Base-by-base conservation (phyloP, 2,888 invertebrate species). In the Tuta absoluta region DNA sequence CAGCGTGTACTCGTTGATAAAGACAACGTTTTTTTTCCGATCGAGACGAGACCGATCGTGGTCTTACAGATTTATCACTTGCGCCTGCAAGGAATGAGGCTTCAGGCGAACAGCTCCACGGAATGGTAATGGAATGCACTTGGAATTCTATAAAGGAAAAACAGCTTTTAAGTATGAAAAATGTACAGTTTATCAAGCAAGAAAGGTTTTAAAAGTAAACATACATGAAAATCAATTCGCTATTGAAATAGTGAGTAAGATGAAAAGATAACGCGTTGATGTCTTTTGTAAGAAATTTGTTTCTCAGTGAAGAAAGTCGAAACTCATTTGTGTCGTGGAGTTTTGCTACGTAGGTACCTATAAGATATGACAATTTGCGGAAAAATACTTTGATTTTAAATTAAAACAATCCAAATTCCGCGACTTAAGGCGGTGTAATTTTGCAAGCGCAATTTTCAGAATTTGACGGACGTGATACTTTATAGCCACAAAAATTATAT, bases 1-100 rank as follows among this genome's bases (percentile, higher is more conserved):
- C 58, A 37, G 63, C 70, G 64, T 53, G 62, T 72, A 75, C 23
- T 53, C 21, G 38, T 73, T 72, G 75, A 77, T 79, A 77, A 72
- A 72, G 64, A 75, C 68, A 71, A 67, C 59, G 67, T 59, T 62
- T 63, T 56, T 65, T 49, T 49, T 38, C 14, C 38, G 53, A 56
- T 56, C 28, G 56, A 24, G 56, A 17, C 24, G 24, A 56, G 33
- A 33, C 17, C 56, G 56, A 12, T 28, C 33, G 4, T 5, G 33
- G 33, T 33, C 33, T 33, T 24, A 1, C 0, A 23, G 56, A 56
- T 56, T 56, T 33, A 56, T 24, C 17, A 33, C 33, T 33, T n/a
- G 14, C 0, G 17, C 12, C 28, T 28, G 28, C 28, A 7, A 33
- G 12, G n/a, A 33, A 33, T 33, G 56, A 33, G 56, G 56, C 23